phyloP scores from a whole-genome alignment of 2,797 vertebrate species.

The Microctenopoma stevenorrisi region DNA sequence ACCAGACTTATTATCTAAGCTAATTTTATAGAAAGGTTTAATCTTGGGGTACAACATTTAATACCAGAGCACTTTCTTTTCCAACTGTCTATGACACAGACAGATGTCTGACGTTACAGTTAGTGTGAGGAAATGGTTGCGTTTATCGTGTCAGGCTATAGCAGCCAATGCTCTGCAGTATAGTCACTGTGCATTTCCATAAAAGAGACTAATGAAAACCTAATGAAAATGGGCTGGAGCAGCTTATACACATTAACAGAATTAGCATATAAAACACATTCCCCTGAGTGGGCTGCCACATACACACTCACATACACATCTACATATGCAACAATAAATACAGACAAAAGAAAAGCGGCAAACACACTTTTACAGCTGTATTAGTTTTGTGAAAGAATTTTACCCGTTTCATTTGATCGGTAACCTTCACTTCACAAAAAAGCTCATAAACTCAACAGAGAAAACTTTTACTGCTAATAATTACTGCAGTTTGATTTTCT shows the following conservation, averaged over 20 bases:
- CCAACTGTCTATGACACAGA: not conserved
- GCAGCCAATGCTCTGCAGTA: constrained; percentile 40
- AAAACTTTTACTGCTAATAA: constrained; percentile 2
- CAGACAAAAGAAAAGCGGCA: constrained; percentile 16
- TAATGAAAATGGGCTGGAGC: constrained; percentile 82
- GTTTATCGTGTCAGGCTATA: constrained; percentile 34
- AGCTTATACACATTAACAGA: constrained; percentile 79
- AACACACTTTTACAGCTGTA: constrained; percentile 38
- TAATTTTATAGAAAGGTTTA: too few species aligned
- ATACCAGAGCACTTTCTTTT: not conserved
- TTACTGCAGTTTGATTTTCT: constrained; percentile 12
- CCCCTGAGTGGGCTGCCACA: constrained; percentile 45
- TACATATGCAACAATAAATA: constrained; percentile 13
- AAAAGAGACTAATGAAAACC: constrained; percentile 80
- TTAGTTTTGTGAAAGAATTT: constrained; percentile 11
- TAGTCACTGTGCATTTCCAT: constrained; percentile 71
- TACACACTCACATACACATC: constrained; percentile 33
- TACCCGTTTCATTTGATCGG: not conserved
- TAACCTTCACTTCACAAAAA: constrained; percentile 5
- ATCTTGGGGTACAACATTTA: not conserved
- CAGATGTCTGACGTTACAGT: not conserved
- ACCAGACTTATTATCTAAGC: too few species aligned
- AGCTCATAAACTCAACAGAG: not conserved
- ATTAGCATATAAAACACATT: constrained; percentile 83
- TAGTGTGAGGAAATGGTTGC: constrained; percentile 30